Conservation (phyloP, 1,140 invertebrate species). For the Drosophila trapezifrons region DNA sequence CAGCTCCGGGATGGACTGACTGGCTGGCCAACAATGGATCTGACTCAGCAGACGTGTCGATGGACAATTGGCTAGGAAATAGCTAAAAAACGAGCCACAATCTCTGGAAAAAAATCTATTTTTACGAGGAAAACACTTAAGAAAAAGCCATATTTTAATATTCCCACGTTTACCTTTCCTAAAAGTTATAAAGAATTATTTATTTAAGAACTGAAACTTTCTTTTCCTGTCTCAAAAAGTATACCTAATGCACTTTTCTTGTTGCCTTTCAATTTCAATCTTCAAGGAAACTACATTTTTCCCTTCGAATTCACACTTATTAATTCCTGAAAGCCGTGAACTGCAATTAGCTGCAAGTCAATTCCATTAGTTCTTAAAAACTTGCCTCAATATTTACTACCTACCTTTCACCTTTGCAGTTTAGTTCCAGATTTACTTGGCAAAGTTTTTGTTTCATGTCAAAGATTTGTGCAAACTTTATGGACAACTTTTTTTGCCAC, state of each 20-base stretch:
- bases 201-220: no score
- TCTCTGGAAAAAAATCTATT: neutral
- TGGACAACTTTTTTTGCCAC: constrained; percentile 25
- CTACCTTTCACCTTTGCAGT: constrained; percentile 7
- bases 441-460: constrained; percentile 39
- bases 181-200: neutral
- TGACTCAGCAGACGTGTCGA: constrained; percentile 39
- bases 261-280: neutral
- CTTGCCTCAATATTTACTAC: constrained; percentile 11
- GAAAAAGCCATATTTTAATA: neutral
- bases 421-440: constrained; percentile 14
- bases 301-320: neutral
- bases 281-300: neutral
- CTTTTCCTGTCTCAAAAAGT: neutral
- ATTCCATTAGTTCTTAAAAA: constrained; percentile 14
- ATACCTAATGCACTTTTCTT: neutral
- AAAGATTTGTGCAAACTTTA: constrained; percentile 44
- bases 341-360: constrained; percentile 26
- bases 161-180: neutral
- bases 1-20: constrained; percentile 35
- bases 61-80: constrained; percentile 22
- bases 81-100: no score
- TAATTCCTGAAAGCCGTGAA: neutral
- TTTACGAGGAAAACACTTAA: neutral
- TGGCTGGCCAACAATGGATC: constrained; percentile 23